Base-by-base conservation (phyloP, 2,797 vertebrate genomes). In the Halcyon smyrnensis region DNA sequence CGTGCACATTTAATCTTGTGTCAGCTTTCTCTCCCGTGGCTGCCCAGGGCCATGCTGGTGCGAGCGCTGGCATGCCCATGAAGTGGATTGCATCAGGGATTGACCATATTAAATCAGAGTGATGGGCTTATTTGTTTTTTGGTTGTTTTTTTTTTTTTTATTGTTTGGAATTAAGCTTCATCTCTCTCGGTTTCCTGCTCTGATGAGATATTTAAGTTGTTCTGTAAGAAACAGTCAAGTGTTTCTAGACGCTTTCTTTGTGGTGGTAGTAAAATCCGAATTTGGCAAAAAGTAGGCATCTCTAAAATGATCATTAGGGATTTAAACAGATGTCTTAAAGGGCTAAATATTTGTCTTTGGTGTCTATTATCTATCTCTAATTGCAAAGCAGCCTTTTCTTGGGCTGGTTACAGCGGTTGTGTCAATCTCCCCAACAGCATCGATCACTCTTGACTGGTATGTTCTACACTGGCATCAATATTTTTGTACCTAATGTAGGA, bases 1-100 rank as follows among this genome's bases (percentile, higher is more conserved):
- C 0, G 0, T 21, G 25, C 43, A 24, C 4, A 0, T 32, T 27
- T 8, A 15, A n/a, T 45, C 50, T 57, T 1, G 1, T 4, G 39
- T 3, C 3, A 45, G 25, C 20, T 57, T 32, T 24, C 4, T 1
- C n/a, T 51, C 24, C 73, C 16, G 7, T 1, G 10, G n/a, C 43
- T 57, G 50, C 70, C 71, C 46, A 23, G 63, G 1, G 9, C 45
- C 2, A 3, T 1, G 18, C 14, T 14, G 2, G 50, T 3, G 30
- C 1, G 4, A 39, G 75, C 46, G 59, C 51, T 4, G 2, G 37
- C 3, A 0, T 7, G 65, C 68, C 64, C 14, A 1, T 5, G 3
- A 11, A 3, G 11, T 50, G 60, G 45, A 5, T 59, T 54, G 4
- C 54, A 15, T 17, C 62, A 36, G 73, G 63, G 73, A 3, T 36